Percentiles rank a stretch among this genome's conserved stretches.
These are phyloP conservation scores for Isoperla grammatica DNA, from an alignment of 2,888 invertebrate genomes.

Conservation along the genomic window DNA sequence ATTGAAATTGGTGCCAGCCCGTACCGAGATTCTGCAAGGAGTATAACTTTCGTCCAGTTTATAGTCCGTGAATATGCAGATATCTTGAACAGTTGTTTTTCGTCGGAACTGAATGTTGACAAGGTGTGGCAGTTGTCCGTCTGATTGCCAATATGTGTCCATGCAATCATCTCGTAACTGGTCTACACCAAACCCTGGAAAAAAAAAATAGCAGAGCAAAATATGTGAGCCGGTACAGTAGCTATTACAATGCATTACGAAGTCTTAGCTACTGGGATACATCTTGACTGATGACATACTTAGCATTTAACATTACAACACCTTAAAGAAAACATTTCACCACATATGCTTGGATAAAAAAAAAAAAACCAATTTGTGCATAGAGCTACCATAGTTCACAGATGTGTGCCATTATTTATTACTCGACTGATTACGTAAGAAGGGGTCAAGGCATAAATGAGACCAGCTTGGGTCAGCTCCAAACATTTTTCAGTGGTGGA, in stretches of 20 bases:
- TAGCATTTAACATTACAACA: too few relatives aligned
- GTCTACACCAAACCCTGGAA: slow-evolving; percentile 91
- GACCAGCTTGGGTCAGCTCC: too few relatives aligned
- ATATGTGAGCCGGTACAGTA: too few relatives aligned
- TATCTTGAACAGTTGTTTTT: slow-evolving; percentile 91
- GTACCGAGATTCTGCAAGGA: slow-evolving; percentile 78
- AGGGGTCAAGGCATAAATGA: too few relatives aligned
- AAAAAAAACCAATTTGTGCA: too few relatives aligned
- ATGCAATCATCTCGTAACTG: slow-evolving; percentile 91
- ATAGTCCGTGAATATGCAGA: slow-evolving; percentile 96
- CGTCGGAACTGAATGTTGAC: slow-evolving; percentile 95
- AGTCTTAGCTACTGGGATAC: background rate
- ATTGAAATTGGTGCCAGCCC: slow-evolving; percentile 94
- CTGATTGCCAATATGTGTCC: slow-evolving; percentile 99
- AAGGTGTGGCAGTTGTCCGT: slow-evolving; percentile 95
- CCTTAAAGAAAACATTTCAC: too few relatives aligned
- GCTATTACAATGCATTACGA: slow-evolving; percentile 7
- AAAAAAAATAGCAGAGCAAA: too few relatives aligned
- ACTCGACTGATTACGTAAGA: too few relatives aligned
- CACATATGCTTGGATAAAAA: too few relatives aligned
- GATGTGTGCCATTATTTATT: too few relatives aligned
- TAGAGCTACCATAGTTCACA: too few relatives aligned
- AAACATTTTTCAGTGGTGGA: too few relatives aligned
- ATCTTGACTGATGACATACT: background rate
- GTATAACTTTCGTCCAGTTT: slow-evolving; percentile 99